Base-by-base conservation (phyloP, 2,797 vertebrate species). In the Telmatherina bonti region DNA sequence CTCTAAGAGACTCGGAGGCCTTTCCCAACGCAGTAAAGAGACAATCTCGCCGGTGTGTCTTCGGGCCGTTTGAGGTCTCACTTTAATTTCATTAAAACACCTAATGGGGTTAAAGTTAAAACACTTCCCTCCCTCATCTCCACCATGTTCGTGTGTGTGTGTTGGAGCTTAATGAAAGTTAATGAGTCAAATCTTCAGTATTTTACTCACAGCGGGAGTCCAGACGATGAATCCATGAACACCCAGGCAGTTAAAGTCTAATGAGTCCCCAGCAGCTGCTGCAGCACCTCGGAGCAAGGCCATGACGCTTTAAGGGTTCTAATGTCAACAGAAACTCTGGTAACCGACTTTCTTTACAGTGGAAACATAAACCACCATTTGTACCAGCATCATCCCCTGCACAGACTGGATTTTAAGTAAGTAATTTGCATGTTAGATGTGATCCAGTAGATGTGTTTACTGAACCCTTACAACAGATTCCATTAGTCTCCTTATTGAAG, bases 121-220 rank as follows among this genome's bases (percentile, higher is more conserved):
- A 29, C 29, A 29, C 26, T 53, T 53, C 3, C 27, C 7, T 7
- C 24, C 26, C 7, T 7, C 24, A 15, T 54, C 7, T 16, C 27
- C 45, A 41, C 4, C 18, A 12, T 36, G 35, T 49, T 7, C 9
- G n/a, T 24, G 11, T 13, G 47, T 29, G 22, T 13, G 22, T 26
- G 26, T 29, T 29, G 26, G 26, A 53, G 13, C 24, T 30, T 54
- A 54, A 54, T 54, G 27, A 54, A 29, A 16, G 52, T 29, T 53
- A 54, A 54, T 54, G 52, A 54, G 52, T 8, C 24, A 54, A 18
- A 18, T 60, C 43, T 51, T 35, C 36, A 30, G 64, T 31, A 15
- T 57, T 75, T 26, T n/a, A 20, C 59, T 74, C 79, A 71, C 76
- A 88, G 86, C 73, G 58, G 68, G 74, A 82, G 54, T 67, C 47